Conservation (phyloP, 2,113 vertebrate genomes). For the Microcebus murinus region DNA sequence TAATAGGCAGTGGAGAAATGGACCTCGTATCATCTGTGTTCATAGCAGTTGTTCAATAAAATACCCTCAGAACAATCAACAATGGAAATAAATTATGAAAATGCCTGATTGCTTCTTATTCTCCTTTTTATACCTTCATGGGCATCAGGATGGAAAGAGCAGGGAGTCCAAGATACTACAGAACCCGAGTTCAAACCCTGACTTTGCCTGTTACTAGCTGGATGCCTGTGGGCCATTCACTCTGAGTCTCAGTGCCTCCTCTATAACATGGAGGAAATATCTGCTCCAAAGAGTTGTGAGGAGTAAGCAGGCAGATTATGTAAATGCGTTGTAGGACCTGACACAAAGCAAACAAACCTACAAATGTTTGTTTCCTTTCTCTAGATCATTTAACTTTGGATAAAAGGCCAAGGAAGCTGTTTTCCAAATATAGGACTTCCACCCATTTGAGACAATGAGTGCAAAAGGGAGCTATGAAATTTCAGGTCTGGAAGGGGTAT, state of each 20-base stretch:
- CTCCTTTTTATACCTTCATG: neutral
- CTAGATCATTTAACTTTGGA: neutral
- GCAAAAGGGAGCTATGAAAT: neutral
- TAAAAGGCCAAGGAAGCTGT: neutral
- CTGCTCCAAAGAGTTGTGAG: neutral
- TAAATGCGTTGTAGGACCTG: neutral
- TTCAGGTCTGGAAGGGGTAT: neutral
- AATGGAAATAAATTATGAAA: neutral
- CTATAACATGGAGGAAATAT: neutral
- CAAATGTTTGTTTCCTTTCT: neutral
- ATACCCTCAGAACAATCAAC: neutral
- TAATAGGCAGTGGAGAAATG: neutral
- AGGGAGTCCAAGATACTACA: neutral
- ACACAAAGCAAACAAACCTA: neutral
- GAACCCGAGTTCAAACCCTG: neutral
- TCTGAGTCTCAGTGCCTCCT: neutral
- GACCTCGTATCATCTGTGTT: neutral
- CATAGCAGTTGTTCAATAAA: neutral
- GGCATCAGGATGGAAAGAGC: neutral
- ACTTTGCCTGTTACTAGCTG: neutral
- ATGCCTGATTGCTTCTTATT: neutral
- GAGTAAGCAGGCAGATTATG: neutral
- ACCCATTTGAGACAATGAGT: neutral
- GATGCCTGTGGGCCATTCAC: neutral
- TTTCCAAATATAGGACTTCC: slow-evolving; percentile 5